Percentiles rank a stretch among this genome's conserved stretches.
These are phyloP conservation scores for Sebastes itinus DNA, from an alignment of 2,797 vertebrate species.

Conservation along the genomic window DNA sequence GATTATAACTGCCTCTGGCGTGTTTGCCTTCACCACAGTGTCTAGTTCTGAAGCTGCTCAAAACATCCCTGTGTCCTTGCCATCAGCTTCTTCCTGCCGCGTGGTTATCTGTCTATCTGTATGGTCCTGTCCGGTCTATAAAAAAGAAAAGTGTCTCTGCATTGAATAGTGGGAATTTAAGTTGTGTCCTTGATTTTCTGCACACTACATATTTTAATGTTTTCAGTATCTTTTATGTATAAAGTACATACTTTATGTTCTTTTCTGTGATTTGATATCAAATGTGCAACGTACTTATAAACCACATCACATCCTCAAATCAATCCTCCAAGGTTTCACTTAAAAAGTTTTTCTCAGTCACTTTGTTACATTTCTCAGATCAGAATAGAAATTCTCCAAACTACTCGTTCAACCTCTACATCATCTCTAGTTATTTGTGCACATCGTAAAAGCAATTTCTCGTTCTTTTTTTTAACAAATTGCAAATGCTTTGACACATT, in stretches of 20 bases:
- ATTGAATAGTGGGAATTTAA: not conserved
- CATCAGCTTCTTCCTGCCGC: not conserved
- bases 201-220: not conserved
- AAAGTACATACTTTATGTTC: not conserved
- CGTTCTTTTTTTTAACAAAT: no score
- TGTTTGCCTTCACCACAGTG: not conserved
- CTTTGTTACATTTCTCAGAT: not conserved
- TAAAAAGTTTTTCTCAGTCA: no score
- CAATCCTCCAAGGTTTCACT: not conserved
- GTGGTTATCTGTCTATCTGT: no score
- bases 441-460: no score
- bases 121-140: no score
- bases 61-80: not conserved
- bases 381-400: no score
- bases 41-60: not conserved
- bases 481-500: no score
- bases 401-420: no score
- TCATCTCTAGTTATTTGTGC: no score
- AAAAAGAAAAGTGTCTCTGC: not conserved
- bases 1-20: not conserved
- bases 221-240: not conserved
- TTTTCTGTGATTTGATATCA: not conserved
- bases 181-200: not conserved
- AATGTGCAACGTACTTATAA: not conserved
- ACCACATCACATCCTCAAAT: not conserved